phyloP scores from a whole-genome alignment of 2,113 vertebrate species.

The Pseudopodoces humilis region DNA sequence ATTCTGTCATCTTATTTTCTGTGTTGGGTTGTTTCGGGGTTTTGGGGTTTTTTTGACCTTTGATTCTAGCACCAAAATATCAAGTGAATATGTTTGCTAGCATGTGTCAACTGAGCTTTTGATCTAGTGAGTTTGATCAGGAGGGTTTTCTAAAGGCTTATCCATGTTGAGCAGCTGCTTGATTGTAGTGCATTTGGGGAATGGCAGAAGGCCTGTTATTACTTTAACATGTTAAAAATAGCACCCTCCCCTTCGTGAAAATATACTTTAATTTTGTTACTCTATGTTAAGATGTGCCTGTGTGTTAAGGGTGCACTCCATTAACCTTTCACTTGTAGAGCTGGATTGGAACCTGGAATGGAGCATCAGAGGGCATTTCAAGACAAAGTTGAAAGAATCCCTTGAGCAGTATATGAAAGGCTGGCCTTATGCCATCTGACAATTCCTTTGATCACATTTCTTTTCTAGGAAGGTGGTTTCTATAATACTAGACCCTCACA shows the following conservation, averaged over 20 bases:
- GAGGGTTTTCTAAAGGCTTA: not conserved
- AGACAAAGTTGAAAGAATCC: constrained; percentile 12
- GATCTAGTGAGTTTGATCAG: not conserved
- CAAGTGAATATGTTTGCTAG: not conserved
- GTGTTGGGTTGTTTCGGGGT: not conserved
- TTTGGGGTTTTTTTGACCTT: not conserved
- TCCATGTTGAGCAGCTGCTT: not conserved
- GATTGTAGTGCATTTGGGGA: not conserved
- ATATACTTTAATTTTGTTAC: not conserved
- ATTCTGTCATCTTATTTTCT: not conserved
- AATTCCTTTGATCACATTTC: constrained; percentile 27
- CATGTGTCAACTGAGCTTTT: not conserved
- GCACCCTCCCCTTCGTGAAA: not conserved
- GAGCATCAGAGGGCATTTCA: not conserved
- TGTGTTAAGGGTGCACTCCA: not conserved
- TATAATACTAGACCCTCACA: not conserved
- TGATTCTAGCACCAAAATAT: not conserved
- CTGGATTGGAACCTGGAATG: not conserved
- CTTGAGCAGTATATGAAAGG: not conserved
- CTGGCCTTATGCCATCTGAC: not conserved
- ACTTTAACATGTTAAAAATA: not conserved
- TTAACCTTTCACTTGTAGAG: not conserved
- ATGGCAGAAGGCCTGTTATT: not conserved
- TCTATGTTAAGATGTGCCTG: not conserved
- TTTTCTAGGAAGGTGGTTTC: constrained; percentile 12